These are phyloP conservation scores for Aradophagus sp. DNA, from an alignment of 1,140 invertebrate genomes.

Conservation along the genomic window DNA sequence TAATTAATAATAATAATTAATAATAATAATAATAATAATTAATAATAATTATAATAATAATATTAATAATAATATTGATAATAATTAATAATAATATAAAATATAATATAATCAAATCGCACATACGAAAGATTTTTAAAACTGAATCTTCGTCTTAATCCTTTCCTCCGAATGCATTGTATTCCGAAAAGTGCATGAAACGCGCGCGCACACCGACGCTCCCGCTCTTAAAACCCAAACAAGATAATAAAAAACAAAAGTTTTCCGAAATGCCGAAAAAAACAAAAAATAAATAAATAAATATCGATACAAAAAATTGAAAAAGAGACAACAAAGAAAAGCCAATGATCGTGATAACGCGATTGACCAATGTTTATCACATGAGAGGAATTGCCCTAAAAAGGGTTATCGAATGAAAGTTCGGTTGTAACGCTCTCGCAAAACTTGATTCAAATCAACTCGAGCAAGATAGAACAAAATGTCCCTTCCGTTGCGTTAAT, in stretches of 20 bases:
- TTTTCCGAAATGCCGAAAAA: no score
- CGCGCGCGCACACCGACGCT: conserved; percentile 36
- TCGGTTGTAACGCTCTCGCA: conserved; percentile 47
- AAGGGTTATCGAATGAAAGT: conserved; percentile 52
- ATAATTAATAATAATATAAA: no score
- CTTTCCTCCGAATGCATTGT: conserved; percentile 10
- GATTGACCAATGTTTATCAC: conserved; percentile 44
- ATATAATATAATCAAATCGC: conserved; percentile 39
- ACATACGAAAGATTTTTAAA: conserved; percentile 29
- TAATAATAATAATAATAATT: conserved; percentile 45
- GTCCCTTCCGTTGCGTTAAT: no score
- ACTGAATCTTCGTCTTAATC: conserved; percentile 2
- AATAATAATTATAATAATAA: no score
- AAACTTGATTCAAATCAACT: conserved; percentile 40
- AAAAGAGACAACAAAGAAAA: no score
- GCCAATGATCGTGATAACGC: conserved; percentile 35
- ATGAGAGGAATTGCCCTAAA: conserved; percentile 53
- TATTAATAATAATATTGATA: no score
- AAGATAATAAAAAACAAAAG: no score
- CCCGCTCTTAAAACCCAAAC: conserved; percentile 19
- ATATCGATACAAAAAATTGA: no score
- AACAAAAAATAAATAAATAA: no score
- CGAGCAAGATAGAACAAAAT: conserved; percentile 28
- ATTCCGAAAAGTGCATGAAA: conserved; percentile 39
- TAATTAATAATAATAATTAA: conserved; percentile 55